Base-by-base conservation (phyloP, 2,888 invertebrate genomes). In the Calameuta filiformis region DNA sequence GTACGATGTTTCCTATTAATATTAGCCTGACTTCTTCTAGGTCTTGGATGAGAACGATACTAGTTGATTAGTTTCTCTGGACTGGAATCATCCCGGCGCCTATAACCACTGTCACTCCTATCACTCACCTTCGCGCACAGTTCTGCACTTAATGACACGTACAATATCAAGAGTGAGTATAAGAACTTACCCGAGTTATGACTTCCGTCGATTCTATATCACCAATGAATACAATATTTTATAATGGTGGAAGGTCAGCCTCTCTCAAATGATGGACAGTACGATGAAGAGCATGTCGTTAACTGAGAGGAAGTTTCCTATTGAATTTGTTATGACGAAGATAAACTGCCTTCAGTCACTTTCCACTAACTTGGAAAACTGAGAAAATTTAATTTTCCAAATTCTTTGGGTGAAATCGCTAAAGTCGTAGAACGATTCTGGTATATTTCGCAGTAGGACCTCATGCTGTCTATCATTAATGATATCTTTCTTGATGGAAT, bases 101-200 rank as follows among this genome's bases (percentile, higher is more conserved):
- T 56, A 56, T 56, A 56, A 23, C 56, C 23, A 23, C 56, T 56
- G 23, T 56, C 56, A 56, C 56, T 71, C 1, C 71, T 71, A 71
- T 71, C 71, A 31, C 30, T 31, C 71, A 23, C 71, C 33, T 34
- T 31, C 71, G 71, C 71, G 71, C 71, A 34, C 71, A 34, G 23
- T 23, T 56, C 56, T 56, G 56, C 56, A 56, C 23, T 71, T 11
- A 71, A 71, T 23, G 71, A 71, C 71, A 34, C 71, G 33, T 34
- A 6, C 31, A 71, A 30, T 71, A 11, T 34, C 33, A 71, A 31
- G 71, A 71, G 56, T 23, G 35, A 35, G 23, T 56, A 23, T 34
- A 34, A 71, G 33, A 71, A 71, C 71, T 71, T 34, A 71, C 71
- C 69, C 33, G 71, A 33, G 71, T 71, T 71, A 34, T 71, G 31